Percentiles rank a stretch among this genome's conserved stretches.
phyloP scores from a whole-genome alignment of 1,140 invertebrate species.

The Trichomalopsis sarcophagae region DNA sequence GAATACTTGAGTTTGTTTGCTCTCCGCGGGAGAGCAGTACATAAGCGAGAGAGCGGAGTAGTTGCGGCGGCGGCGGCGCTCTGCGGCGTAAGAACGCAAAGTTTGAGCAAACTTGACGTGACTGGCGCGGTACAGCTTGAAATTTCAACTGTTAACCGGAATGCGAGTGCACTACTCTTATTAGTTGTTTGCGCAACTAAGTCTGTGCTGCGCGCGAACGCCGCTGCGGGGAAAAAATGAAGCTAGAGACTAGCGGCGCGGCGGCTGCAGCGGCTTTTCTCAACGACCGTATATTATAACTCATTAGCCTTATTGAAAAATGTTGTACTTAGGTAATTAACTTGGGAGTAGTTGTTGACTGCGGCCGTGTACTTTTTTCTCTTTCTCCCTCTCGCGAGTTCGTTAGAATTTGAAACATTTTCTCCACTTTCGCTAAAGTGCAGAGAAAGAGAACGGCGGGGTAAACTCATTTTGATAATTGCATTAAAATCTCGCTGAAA shows the following conservation, averaged over 20 bases:
- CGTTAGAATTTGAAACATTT: not conserved
- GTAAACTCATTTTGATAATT: constrained; percentile 17
- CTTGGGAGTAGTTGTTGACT: not conserved
- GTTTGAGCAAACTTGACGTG: constrained; percentile 12
- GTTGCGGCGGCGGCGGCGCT: not conserved
- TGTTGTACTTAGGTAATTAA: not conserved
- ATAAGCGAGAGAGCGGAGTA: not conserved
- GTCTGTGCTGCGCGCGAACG: not conserved
- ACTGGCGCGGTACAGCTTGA: not conserved
- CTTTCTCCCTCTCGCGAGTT: not conserved
- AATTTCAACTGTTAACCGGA: constrained; percentile 28
- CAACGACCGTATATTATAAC: not conserved
- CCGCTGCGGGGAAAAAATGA: not conserved
- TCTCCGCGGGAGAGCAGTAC: not conserved
- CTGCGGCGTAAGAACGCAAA: constrained; percentile 12
- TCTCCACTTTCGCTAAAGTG: not conserved
- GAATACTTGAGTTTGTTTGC: constrained; percentile 22
- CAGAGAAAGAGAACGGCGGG: too few species aligned
- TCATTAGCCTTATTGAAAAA: constrained; percentile 33
- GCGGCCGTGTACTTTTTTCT: not conserved
- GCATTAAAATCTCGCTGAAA: not conserved
- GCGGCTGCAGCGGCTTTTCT: not conserved
- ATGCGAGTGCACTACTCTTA: constrained; percentile 5
- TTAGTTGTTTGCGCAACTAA: constrained; percentile 26
- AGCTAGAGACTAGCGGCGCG: not conserved